These are phyloP conservation scores for Calosoma granatense DNA, from an alignment of 1,140 invertebrate genomes.

Conservation along the genomic window DNA sequence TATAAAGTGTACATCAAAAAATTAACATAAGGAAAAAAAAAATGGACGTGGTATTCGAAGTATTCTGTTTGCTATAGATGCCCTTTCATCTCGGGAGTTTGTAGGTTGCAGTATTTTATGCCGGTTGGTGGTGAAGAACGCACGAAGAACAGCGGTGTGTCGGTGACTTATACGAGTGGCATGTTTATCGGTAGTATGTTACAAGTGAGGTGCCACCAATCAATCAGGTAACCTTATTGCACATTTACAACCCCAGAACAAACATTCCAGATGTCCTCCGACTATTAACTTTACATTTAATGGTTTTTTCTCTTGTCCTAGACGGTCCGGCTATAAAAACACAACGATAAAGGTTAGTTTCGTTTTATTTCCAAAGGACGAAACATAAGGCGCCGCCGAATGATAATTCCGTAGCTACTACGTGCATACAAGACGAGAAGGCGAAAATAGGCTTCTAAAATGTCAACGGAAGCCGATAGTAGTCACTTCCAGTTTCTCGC, in stretches of 20 bases:
- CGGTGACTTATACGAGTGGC: too few relatives aligned
- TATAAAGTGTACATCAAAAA: too few relatives aligned
- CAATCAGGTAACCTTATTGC: neutral
- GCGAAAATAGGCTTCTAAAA: neutral
- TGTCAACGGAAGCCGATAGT: neutral
- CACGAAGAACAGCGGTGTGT: too few relatives aligned
- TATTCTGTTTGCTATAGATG: too few relatives aligned
- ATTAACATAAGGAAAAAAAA: too few relatives aligned
- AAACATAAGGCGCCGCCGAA: neutral
- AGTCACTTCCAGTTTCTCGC: neutral
- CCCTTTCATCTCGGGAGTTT: too few relatives aligned
- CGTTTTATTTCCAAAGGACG: neutral
- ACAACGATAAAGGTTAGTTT: neutral
- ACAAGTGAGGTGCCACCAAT: too few relatives aligned
- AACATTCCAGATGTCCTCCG: neutral
- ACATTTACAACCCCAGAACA: neutral
- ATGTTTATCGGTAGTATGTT: too few relatives aligned
- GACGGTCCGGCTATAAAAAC: neutral
- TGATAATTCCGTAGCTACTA: neutral
- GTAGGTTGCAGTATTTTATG: too few relatives aligned
- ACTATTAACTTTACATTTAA: neutral
- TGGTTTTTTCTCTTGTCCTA: neutral
- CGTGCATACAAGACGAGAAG: neutral
- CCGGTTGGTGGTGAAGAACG: too few relatives aligned
- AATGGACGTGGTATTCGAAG: too few relatives aligned